Evolutionary conservation across 2,888 invertebrate genomes (phyloP), one percentile per base, ranked within the genome.

Genomic region (Drosophila aldrichi): DNA sequence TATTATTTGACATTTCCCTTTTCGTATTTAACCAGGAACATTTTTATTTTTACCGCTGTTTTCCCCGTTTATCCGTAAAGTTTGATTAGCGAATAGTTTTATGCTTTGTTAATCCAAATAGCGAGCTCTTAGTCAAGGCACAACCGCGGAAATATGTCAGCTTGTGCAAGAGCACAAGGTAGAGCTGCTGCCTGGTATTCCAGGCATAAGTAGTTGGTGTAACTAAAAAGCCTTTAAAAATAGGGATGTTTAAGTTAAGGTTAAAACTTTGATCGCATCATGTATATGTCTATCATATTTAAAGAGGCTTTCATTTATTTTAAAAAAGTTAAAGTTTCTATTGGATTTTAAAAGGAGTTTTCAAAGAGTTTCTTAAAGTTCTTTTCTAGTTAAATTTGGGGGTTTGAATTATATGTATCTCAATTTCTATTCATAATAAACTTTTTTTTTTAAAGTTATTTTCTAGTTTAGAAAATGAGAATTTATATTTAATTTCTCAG

Each of bases 1-100:
- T 41, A 22, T 52, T 44, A 58, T 61, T 55, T 55, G 40, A n/a
- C 41, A 59, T 51, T 49, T 56, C 51, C 34, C 43, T 51, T 61
- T 74, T 75, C 38, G 65, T 41, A 52, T 63, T 58, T 25, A 34
- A n/a, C 38, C 20, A 55, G 29, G 6, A 29, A 29, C n/a, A 16
- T 0, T 20, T 51, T 32, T 52, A n/a, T 51, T 18, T 3, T 14
- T 14, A 36, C 36, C 14, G 32, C 32, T 32, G 32, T 2, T 20
- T 51, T 32, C 32, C 3, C n/a, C 32, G 1, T 9, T 34, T 20
- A 32, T 32, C 14, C 14, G 14, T 32, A 18, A 32, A 32, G 48
- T 32, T 32, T 49, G 49, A 49, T 32, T 49, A 32, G 32, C 7
- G 49, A 9, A 29, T 29, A n/a, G 29, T 48, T 22, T 25, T 2